Evolutionary conservation across 2,888 invertebrate genomes (phyloP).

Genomic region (Amaurobius ferox): DNA sequence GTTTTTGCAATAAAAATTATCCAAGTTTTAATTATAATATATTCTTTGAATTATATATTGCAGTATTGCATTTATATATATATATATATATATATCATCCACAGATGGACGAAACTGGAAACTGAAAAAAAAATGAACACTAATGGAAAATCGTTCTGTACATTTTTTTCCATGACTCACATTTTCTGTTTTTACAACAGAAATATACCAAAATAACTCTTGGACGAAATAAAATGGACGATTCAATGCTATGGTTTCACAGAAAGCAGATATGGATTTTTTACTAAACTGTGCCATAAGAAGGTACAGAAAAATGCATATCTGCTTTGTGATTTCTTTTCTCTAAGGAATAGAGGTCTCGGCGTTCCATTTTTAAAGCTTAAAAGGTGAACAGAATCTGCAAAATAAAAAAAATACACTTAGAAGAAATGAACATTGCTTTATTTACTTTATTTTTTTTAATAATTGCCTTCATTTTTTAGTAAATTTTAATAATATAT

Average conservation of each 20-base stretch:
- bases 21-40: too few species aligned
- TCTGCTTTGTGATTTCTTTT: conserved; percentile 28
- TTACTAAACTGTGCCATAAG: conserved; percentile 20
- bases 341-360: conserved; percentile 38
- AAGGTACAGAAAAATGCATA: conserved; percentile 48
- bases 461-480: too few species aligned
- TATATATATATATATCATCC: too few species aligned
- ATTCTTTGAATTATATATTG: too few species aligned
- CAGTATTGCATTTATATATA: too few species aligned
- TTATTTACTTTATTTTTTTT: too few species aligned
- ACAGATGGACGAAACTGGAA: too few species aligned
- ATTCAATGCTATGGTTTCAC: not conserved
- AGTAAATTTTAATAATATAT: too few species aligned
- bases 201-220: not conserved
- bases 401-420: conserved; percentile 34
- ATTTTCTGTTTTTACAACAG: conserved; percentile 5
- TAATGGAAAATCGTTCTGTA: not conserved
- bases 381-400: conserved; percentile 71
- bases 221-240: not conserved
- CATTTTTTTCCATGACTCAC: not conserved
- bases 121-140: too few species aligned
- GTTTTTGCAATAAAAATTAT: too few species aligned
- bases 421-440: too few species aligned
- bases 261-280: conserved; percentile 38
- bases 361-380: conserved; percentile 54